Conservation (phyloP, 2,888 invertebrate species). For the Papilio demoleus region DNA sequence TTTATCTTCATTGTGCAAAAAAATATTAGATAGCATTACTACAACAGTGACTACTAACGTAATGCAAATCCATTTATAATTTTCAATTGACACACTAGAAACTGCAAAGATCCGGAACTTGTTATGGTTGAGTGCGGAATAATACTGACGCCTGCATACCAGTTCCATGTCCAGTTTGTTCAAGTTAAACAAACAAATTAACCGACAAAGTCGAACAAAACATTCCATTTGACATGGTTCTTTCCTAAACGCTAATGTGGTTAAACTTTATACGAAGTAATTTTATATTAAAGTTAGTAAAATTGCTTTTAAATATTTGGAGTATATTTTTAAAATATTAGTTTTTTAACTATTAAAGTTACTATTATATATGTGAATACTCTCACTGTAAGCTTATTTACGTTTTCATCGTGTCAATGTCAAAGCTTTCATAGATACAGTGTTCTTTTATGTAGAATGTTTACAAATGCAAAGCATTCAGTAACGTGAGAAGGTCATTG, state of each 20-base stretch:
- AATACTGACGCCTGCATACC: constrained; percentile 31
- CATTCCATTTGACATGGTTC: neutral
- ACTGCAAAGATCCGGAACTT: constrained; percentile 32
- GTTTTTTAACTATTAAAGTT: too few species aligned
- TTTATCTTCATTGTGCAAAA: too few species aligned
- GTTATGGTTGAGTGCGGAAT: constrained; percentile 29
- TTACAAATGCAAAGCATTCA: neutral
- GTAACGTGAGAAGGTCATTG: constrained; percentile 1
- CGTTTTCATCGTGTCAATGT: too few species aligned
- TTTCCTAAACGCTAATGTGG: neutral
- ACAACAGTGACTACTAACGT: neutral
- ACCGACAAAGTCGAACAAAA: constrained; percentile 10
- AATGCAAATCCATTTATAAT: neutral
- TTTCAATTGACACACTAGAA: constrained; percentile 22
- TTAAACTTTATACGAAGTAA: too few species aligned
- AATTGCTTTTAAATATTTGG: too few species aligned
- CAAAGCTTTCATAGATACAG: neutral
- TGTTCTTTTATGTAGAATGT: neutral
- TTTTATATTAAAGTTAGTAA: too few species aligned
- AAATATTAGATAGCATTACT: neutral
- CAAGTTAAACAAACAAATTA: constrained; percentile 28
- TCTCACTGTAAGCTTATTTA: too few species aligned
- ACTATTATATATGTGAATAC: too few species aligned
- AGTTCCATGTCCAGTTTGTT: constrained; percentile 24
- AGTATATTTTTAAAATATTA: too few species aligned